A percentile compares a stretch with the other conserved stretches of the same genome.
Evolutionary conservation across 2,797 vertebrate genomes (phyloP).

Genomic region (Uromys caudimaculatus): DNA sequence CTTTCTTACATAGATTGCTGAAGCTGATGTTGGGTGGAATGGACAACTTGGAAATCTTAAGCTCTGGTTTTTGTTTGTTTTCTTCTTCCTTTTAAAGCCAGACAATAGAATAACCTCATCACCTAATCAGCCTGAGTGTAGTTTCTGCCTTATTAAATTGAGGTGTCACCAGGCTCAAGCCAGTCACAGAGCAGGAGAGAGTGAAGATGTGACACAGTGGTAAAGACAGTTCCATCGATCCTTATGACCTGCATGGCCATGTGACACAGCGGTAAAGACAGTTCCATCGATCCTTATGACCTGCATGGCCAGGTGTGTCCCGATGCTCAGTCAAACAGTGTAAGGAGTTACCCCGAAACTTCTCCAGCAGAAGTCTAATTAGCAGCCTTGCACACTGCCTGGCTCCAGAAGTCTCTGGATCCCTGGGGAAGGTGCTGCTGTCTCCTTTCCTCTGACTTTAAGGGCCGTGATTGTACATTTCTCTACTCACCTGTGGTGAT

Average conservation of each 20-base stretch:
- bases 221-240: neutral
- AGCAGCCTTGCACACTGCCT: conserved; percentile 10
- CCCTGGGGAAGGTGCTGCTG: neutral
- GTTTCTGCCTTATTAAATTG: neutral
- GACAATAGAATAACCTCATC: neutral
- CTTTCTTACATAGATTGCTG: neutral
- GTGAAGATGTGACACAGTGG: neutral
- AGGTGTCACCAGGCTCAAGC: neutral
- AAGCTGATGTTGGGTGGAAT: neutral
- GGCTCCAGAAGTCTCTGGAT: neutral
- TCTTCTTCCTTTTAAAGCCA: neutral
- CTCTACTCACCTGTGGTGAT: conserved; percentile 43
- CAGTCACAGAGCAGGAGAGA: neutral
- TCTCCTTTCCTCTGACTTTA: neutral
- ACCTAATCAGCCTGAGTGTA: neutral
- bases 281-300: neutral
- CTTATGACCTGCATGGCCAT: neutral
- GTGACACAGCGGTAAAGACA: neutral
- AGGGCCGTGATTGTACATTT: neutral
- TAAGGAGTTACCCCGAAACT: neutral
- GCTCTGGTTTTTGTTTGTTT: neutral
- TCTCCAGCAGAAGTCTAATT: neutral
- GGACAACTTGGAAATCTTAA: neutral
- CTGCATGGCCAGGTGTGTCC: neutral
- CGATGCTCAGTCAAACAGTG: neutral